Evolutionary conservation across 2,797 vertebrate species (phyloP).

Genomic region (Cirrhinus molitorella): DNA sequence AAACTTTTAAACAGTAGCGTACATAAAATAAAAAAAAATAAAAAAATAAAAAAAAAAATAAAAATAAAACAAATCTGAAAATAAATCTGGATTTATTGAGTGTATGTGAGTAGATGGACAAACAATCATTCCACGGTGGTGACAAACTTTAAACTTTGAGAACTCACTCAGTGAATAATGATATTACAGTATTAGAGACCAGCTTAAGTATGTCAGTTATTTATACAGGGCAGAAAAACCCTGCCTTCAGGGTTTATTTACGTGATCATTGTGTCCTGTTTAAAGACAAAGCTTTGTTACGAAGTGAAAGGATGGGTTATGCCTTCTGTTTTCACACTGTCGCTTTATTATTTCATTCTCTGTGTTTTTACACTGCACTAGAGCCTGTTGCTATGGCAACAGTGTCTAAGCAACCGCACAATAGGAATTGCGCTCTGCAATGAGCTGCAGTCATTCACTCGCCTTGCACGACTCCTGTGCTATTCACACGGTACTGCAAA

Average conservation of each 20-base stretch:
- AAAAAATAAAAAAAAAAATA: background rate
- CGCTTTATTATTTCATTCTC: constrained; percentile 61
- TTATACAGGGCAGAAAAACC: constrained; percentile 11
- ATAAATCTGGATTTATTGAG: background rate
- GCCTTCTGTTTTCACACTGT: constrained; percentile 40
- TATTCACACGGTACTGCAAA: constrained; percentile 47
- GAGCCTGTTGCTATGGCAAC: constrained; percentile 64
- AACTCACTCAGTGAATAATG: constrained; percentile 34
- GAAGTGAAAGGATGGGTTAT: constrained; percentile 8
- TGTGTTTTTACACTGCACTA: constrained; percentile 53
- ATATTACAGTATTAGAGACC: constrained; percentile 22
- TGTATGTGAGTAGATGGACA: background rate
- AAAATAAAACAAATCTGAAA: background rate
- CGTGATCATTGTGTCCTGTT: background rate
- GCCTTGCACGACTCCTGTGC: constrained; percentile 52
- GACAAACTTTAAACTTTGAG: constrained; percentile 28
- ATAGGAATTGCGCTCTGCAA: constrained; percentile 57
- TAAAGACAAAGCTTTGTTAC: background rate
- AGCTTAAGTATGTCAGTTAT: constrained; percentile 6
- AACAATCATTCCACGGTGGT: too few species aligned
- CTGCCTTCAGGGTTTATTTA: background rate
- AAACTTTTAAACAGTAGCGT: background rate
- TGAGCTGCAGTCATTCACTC: constrained; percentile 63
- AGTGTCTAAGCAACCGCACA: constrained; percentile 66
- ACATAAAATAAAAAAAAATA: background rate